phyloP scores from a whole-genome alignment of 2,888 invertebrate genomes.

The Biston stratarius region DNA sequence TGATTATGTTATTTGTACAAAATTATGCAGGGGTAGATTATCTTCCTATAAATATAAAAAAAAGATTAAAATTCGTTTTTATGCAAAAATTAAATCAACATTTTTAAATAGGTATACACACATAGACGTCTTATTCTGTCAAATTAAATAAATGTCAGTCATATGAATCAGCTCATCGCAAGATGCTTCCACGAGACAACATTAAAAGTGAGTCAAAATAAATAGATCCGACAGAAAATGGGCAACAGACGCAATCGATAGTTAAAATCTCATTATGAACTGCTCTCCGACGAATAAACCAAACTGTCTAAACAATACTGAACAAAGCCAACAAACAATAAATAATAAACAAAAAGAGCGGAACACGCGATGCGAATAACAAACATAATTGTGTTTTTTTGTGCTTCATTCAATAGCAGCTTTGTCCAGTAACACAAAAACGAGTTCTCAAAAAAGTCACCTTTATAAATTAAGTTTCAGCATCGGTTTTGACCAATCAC shows the following conservation, averaged over 20 bases:
- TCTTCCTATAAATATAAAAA: neutral
- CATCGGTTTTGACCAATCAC: slow-evolving; percentile 70
- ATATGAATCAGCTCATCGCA: neutral
- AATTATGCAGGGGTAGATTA: no score
- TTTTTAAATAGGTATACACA: neutral
- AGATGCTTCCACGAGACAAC: slow-evolving; percentile 32
- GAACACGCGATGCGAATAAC: slow-evolving; percentile 78
- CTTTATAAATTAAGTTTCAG: slow-evolving; percentile 85
- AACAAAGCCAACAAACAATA: slow-evolving; percentile 61
- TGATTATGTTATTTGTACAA: no score
- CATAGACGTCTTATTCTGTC: neutral
- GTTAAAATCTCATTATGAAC: slow-evolving; percentile 61
- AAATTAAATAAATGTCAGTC: slow-evolving; percentile 3
- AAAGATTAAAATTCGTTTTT: neutral
- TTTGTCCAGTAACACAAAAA: slow-evolving; percentile 77
- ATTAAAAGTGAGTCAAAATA: slow-evolving; percentile 42
- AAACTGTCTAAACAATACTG: slow-evolving; percentile 66
- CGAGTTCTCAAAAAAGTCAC: slow-evolving; percentile 84
- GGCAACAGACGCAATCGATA: slow-evolving; percentile 52
- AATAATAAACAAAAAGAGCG: slow-evolving; percentile 56
- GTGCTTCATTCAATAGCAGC: slow-evolving; percentile 76
- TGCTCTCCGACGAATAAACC: slow-evolving; percentile 49
- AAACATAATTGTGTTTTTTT: slow-evolving; percentile 85
- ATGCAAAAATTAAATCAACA: neutral
- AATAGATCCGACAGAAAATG: slow-evolving; percentile 41